phyloP scores from a whole-genome alignment of 2,888 invertebrate species.

The Slavum lentiscoides region DNA sequence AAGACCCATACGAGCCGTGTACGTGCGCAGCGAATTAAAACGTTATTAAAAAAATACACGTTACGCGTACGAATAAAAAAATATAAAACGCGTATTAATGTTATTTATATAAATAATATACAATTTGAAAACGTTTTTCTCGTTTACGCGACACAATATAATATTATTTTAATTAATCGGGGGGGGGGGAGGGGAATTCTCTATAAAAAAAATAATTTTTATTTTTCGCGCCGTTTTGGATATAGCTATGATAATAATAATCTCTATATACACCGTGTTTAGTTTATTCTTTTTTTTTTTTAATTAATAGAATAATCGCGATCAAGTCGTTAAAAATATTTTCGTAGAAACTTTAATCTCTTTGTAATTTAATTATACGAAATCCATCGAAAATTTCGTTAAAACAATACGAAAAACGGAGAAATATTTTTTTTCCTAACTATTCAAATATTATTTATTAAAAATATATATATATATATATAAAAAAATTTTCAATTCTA shows the following conservation, averaged over 20 bases:
- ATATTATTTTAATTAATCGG: too few species aligned
- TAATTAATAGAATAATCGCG: background rate
- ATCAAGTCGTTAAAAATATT: background rate
- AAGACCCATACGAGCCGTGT: background rate
- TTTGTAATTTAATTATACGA: background rate
- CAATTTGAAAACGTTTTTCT: too few species aligned
- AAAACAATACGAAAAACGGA: too few species aligned
- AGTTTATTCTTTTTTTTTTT: background rate
- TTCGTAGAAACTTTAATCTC: background rate
- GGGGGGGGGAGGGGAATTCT: background rate
- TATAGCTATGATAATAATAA: background rate
- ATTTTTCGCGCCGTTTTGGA: background rate
- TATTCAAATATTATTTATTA: too few species aligned
- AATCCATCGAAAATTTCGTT: too few species aligned
- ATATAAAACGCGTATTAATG: background rate
- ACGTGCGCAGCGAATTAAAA: background rate
- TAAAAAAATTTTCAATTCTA: too few species aligned
- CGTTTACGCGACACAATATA: too few species aligned
- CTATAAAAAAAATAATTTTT: background rate
- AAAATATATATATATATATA: too few species aligned
- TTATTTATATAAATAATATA: too few species aligned
- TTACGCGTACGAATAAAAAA: background rate
- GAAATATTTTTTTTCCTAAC: too few species aligned
- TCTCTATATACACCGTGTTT: too few species aligned
- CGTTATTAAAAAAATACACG: background rate